Evolutionary conservation across 1,140 invertebrate genomes (phyloP).

Genomic region (Scaptomyza hsui): DNA sequence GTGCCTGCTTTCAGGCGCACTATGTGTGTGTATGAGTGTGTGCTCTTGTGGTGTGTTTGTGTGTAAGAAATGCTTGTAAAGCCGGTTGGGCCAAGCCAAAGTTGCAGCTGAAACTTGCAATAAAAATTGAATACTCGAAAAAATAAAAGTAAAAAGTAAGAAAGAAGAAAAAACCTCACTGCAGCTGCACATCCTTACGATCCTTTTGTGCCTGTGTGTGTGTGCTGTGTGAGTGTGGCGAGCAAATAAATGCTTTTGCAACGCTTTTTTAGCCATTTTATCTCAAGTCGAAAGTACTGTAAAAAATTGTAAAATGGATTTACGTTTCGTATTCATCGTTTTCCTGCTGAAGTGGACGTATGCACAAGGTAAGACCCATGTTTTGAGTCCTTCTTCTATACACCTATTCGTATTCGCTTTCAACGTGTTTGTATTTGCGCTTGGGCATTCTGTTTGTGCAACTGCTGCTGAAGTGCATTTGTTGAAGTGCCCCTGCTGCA

Average conservation of each 20-base stretch:
- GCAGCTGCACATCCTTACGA: conserved; percentile 10
- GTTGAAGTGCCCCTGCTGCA: conserved; percentile 46
- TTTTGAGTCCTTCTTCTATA: conserved; percentile 1
- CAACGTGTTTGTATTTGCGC: conserved; percentile 47
- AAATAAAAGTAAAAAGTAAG: conserved; percentile 3
- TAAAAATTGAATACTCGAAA: conserved; percentile 38
- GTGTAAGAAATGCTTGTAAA: conserved; percentile 18
- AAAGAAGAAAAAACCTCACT: conserved; percentile 12
- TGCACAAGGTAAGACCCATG: conserved; percentile 77
- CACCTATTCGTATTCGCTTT: conserved; percentile 12
- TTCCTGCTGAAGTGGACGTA: conserved; percentile 82
- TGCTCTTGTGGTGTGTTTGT: conserved; percentile 11
- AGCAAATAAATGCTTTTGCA: conserved; percentile 77
- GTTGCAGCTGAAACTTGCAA: conserved; percentile 37
- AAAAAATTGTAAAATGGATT: conserved; percentile 81
- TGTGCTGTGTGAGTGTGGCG: conserved; percentile 38
- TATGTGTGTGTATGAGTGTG: conserved; percentile 24
- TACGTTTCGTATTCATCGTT: conserved; percentile 83
- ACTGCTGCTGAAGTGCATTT: conserved; percentile 64
- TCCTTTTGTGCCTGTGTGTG: conserved; percentile 27
- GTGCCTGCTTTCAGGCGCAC: conserved; percentile 28
- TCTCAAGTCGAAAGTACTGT: conserved; percentile 78
- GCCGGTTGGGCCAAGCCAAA: conserved; percentile 20
- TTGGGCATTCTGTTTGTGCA: conserved; percentile 74
- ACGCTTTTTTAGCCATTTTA: conserved; percentile 81